These are phyloP conservation scores for Xenopus laevis DNA, from an alignment of 2,113 vertebrate genomes.

Conservation along the genomic window DNA sequence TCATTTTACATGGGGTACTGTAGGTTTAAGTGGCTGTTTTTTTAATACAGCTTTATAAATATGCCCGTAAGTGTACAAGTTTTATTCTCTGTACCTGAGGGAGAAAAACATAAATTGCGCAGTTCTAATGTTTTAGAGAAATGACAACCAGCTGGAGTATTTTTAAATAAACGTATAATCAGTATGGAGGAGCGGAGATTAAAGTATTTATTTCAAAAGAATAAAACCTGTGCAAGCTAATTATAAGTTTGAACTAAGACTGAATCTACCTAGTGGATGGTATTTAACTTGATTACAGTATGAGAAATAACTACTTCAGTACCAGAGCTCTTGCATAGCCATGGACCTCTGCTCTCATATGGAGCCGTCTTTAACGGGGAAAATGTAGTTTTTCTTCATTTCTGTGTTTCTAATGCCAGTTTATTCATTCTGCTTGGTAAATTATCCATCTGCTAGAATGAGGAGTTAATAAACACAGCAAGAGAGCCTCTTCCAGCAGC, in stretches of 20 bases:
- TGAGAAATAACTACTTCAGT: constrained; percentile 12
- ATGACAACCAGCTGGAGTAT: neutral
- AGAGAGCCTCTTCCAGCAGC: constrained; percentile 19
- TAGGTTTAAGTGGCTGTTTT: too few relatives aligned
- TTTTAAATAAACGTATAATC: constrained; percentile 24
- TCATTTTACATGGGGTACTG: too few relatives aligned
- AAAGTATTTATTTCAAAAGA: constrained; percentile 7
- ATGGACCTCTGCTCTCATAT: neutral
- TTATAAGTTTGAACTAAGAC: constrained; percentile 7
- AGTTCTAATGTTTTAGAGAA: neutral
- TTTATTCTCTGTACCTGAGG: too few relatives aligned
- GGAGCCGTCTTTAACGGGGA: neutral
- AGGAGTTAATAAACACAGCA: constrained; percentile 21
- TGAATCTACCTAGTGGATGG: neutral
- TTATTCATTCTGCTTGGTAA: constrained; percentile 1
- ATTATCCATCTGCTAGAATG: constrained; percentile 31
- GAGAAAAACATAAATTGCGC: too few relatives aligned
- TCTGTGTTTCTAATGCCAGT: constrained; percentile 12
- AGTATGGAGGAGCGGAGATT: constrained; percentile 9
- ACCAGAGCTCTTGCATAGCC: neutral
- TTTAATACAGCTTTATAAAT: too few relatives aligned
- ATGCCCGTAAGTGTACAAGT: too few relatives aligned
- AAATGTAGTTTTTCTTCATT: constrained; percentile 22
- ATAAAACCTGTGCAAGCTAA: constrained; percentile 4
- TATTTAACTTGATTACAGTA: constrained; percentile 24